Evolutionary conservation across 2,888 invertebrate genomes (phyloP).

Genomic region (Temnothorax ravouxi): DNA sequence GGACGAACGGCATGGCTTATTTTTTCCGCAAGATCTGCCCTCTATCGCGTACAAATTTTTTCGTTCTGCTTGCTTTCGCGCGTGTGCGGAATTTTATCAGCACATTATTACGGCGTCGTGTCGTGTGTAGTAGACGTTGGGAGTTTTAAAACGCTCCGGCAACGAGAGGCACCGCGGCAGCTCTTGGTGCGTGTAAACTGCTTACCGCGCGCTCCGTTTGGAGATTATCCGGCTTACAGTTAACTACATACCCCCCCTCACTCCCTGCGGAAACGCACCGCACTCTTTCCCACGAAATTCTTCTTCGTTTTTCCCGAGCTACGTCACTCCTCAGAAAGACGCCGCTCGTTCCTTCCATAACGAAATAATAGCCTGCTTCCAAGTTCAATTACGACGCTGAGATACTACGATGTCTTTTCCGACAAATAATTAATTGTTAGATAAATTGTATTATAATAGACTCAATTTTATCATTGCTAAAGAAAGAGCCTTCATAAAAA

Average conservation of each 20-base stretch:
- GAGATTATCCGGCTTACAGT: slow-evolving; percentile 68
- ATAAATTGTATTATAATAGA: not conserved
- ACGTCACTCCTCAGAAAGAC: slow-evolving; percentile 8
- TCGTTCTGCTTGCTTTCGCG: not conserved
- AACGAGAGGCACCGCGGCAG: slow-evolving; percentile 25
- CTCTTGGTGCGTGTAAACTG: slow-evolving; percentile 61
- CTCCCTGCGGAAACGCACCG: slow-evolving; percentile 43
- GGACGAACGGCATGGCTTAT: not conserved
- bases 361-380: slow-evolving; percentile 8
- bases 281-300: slow-evolving; percentile 29
- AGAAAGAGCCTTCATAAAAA: not conserved
- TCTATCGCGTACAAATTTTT: not conserved
- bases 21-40: slow-evolving; percentile 4
- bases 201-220: slow-evolving; percentile 61
- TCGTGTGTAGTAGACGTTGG: slow-evolving; percentile 37
- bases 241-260: slow-evolving; percentile 59
- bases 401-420: not conserved
- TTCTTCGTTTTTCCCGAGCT: not conserved
- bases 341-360: not conserved
- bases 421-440: slow-evolving; percentile 12
- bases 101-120: slow-evolving; percentile 53
- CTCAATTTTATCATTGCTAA: not conserved
- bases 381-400: not conserved
- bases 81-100: slow-evolving; percentile 49
- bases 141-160: slow-evolving; percentile 57